These are phyloP conservation scores for Tautogolabrus adspersus DNA, from an alignment of 2,113 vertebrate species.

Conservation along the genomic window DNA sequence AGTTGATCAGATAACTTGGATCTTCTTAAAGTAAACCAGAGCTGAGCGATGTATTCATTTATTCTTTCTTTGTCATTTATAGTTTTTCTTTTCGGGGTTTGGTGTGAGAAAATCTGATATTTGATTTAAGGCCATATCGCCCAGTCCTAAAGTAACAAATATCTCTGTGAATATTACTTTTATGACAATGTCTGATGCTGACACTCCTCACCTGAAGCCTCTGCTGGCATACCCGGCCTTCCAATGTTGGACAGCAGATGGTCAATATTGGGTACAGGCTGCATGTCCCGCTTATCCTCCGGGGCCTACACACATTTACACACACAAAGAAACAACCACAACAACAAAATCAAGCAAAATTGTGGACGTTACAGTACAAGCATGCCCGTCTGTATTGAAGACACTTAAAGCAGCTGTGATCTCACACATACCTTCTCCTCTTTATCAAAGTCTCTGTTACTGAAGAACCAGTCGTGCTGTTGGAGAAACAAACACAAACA, in stretches of 20 bases:
- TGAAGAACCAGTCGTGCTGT: constrained; percentile 93
- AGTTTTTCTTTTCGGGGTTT: too few species aligned
- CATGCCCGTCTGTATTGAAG: background rate
- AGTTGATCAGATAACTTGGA: too few species aligned
- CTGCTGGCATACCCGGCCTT: constrained; percentile 86
- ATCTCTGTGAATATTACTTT: too few species aligned
- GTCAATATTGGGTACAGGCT: constrained; percentile 94
- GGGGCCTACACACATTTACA: constrained; percentile 83
- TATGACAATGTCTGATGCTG: too few species aligned
- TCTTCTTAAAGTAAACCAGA: too few species aligned
- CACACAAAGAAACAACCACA: background rate
- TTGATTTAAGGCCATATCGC: too few species aligned
- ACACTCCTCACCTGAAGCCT: constrained; percentile 88
- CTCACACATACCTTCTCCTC: constrained; percentile 87
- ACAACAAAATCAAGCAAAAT: background rate
- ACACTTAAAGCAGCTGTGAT: background rate
- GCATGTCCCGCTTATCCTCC: constrained; percentile 88
- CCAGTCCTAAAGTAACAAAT: too few species aligned
- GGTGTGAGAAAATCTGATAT: too few species aligned
- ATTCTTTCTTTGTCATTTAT: too few species aligned
- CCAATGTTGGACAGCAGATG: constrained; percentile 97
- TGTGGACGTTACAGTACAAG: background rate
- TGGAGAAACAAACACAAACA: constrained; percentile 17
- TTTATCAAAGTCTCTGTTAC: constrained; percentile 85
- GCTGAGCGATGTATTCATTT: too few species aligned